Base-by-base conservation (phyloP, 2,888 invertebrate species). In the Drosophila anomelani region DNA sequence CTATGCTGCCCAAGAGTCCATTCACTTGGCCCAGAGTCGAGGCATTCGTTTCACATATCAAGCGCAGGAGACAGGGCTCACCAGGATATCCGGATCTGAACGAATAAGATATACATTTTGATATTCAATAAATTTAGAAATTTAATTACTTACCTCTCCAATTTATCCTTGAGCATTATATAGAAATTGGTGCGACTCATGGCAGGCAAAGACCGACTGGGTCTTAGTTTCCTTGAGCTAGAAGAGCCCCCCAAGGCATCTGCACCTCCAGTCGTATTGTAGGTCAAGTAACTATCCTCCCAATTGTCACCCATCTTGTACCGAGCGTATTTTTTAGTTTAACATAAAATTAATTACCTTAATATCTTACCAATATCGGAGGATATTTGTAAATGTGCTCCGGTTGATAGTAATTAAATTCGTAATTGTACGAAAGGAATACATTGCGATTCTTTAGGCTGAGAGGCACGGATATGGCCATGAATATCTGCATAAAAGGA, bases 391-490 rank as follows among this genome's bases (percentile, higher is more conserved):
- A 84, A 8, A 84, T 74, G 76, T 73, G 95, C 95, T 91, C 93
- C 1, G 96, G 94, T 0, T 94, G 92, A 74, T 92, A 92, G 91
- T 95, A 96, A 89, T 94, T 95, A 0, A 95, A 94, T 85, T 96
- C 96, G 81, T 96, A 95, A 92, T 96, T 96, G 90, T 95, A 95
- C 0, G 96, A 95, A 15, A 96, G 91, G 79, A 95, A 96, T 12
- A 96, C 95, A 85, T 95, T 95, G 72, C 95, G 95, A 78, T 95
- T 94, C 0, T 95, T 95, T 8, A 95, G 93, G 78, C 95, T 95
- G n/a, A 96, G 90, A 0, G 96, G 96, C 34, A 96, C 94, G 0
- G 96, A 95, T 76, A 96, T 93, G 1, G 96, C 96, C 56, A 95
- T 89, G 89, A 96, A 95, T 15, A 95, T 93, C 96, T 96, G 93